phyloP scores from a whole-genome alignment of 2,113 vertebrate genomes.

The Grammomys surdaster region DNA sequence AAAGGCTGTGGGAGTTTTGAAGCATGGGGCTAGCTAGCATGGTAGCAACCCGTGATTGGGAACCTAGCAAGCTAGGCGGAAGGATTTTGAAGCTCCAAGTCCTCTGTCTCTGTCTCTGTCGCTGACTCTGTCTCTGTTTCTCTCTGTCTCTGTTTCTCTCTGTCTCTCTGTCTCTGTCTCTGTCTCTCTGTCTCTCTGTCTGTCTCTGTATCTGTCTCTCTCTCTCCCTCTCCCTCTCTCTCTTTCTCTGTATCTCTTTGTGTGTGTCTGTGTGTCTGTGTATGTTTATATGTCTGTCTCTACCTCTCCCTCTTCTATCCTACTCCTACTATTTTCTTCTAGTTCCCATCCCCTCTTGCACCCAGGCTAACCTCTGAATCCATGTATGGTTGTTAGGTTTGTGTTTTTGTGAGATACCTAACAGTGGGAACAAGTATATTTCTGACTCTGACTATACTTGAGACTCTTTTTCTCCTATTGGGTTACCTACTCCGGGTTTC shows the following conservation, averaged over 20 bases:
- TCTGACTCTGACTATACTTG: neutral
- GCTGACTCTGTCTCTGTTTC: neutral
- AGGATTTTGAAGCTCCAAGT: too few relatives aligned
- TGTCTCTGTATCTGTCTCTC: neutral
- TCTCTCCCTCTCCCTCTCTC: neutral
- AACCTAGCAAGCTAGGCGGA: too few relatives aligned
- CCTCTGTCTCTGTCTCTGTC: too few relatives aligned
- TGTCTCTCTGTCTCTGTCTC: too few relatives aligned
- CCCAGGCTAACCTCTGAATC: neutral
- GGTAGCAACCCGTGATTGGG: too few relatives aligned
- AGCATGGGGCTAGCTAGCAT: too few relatives aligned
- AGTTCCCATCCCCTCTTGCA: neutral
- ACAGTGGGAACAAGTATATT: neutral
- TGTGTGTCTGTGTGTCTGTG: too few relatives aligned
- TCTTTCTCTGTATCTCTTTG: too few relatives aligned
- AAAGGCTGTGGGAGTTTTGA: too few relatives aligned
- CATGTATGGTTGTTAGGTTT: neutral
- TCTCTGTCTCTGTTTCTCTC: neutral
- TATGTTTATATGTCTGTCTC: neutral
- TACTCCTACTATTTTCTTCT: neutral
- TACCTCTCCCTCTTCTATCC: neutral
- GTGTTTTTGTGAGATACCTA: neutral
- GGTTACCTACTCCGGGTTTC: neutral
- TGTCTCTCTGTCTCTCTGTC: too few relatives aligned
- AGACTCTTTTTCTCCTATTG: neutral